phyloP scores from a whole-genome alignment of 2,888 invertebrate species.

The Acrobasis suavella region DNA sequence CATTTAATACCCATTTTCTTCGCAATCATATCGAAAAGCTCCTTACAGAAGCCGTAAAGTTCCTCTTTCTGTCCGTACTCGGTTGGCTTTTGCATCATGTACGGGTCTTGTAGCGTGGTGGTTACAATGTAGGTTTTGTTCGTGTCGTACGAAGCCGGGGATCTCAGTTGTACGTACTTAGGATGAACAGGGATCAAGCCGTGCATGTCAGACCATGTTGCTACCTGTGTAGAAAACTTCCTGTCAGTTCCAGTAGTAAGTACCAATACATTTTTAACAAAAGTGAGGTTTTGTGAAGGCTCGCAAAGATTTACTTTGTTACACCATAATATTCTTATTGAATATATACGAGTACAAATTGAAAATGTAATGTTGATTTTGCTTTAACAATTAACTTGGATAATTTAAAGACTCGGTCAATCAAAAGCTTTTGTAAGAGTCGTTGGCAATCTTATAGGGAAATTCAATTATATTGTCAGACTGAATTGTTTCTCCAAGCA shows the following conservation, averaged over 20 bases:
- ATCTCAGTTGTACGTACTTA: slow-evolving; percentile 88
- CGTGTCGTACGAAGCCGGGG: slow-evolving; percentile 87
- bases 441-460: too few species aligned
- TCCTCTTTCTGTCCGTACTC: slow-evolving; percentile 88
- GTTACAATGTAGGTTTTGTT: slow-evolving; percentile 95
- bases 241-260: neutral
- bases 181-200: slow-evolving; percentile 89
- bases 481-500: too few species aligned
- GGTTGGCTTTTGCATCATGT: slow-evolving; percentile 88
- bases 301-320: too few species aligned
- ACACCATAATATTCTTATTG: too few species aligned
- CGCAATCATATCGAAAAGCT: slow-evolving; percentile 91
- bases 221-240: slow-evolving; percentile 81
- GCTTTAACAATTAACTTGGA: too few species aligned
- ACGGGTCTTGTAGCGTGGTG: slow-evolving; percentile 93
- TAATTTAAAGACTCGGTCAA: too few species aligned
- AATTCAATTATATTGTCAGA: too few species aligned
- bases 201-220: slow-evolving; percentile 92
- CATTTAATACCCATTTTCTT: slow-evolving; percentile 92
- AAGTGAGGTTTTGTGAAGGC: too few species aligned
- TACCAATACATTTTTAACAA: too few species aligned
- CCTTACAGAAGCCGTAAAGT: slow-evolving; percentile 95
- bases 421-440: too few species aligned
- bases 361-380: too few species aligned
- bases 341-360: too few species aligned